These are phyloP conservation scores for Vidua macroura DNA, from an alignment of 2,113 vertebrate genomes.

Conservation along the genomic window DNA sequence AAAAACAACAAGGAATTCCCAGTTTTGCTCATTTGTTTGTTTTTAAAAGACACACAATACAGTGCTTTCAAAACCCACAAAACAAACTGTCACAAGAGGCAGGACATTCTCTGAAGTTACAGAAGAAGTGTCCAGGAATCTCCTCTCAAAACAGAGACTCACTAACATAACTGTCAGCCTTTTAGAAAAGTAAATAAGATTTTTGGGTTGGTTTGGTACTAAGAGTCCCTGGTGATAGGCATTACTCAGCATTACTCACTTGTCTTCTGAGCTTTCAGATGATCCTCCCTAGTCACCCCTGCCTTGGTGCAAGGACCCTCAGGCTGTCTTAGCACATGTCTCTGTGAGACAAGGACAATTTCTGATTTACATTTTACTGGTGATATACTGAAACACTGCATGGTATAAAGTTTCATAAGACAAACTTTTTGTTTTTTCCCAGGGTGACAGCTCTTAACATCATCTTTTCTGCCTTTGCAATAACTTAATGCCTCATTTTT, in stretches of 20 bases:
- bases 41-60: background rate
- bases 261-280: background rate
- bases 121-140: background rate
- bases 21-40: background rate
- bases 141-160: background rate
- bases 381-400: background rate
- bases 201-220: background rate
- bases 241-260: no score
- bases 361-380: background rate
- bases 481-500: background rate
- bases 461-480: background rate
- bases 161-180: background rate
- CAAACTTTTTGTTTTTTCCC: background rate
- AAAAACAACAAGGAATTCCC: background rate
- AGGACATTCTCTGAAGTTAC: background rate
- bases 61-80: background rate
- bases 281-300: background rate
- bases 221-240: background rate
- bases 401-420: background rate
- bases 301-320: background rate
- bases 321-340: background rate
- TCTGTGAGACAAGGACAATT: background rate
- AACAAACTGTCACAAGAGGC: background rate
- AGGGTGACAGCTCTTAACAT: background rate
- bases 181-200: background rate